Evolutionary conservation across 2,113 vertebrate genomes (phyloP).

Genomic region (Irena cyanogastra): DNA sequence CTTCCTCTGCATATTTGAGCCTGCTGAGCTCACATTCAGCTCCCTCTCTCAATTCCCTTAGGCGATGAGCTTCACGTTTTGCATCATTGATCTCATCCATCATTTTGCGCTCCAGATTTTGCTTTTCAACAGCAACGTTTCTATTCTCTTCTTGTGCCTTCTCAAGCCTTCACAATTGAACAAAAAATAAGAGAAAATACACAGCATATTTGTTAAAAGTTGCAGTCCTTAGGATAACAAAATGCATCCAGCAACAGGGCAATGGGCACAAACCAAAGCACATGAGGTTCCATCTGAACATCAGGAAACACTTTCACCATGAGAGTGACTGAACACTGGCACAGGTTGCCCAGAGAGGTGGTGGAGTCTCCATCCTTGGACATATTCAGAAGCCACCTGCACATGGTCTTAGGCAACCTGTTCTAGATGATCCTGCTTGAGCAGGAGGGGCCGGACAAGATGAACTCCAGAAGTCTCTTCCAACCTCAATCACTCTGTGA

Average conservation of each 20-base stretch:
- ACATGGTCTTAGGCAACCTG: neutral
- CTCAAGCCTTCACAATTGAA: constrained; percentile 81
- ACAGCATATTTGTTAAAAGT: neutral
- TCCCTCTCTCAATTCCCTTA: constrained; percentile 88
- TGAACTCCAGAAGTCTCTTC: constrained; percentile 10
- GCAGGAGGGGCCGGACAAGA: neutral
- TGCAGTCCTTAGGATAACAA: neutral
- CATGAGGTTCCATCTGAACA: neutral
- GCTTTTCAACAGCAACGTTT: constrained; percentile 96
- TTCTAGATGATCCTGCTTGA: neutral
- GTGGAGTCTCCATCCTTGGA: neutral
- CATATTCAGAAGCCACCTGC: neutral
- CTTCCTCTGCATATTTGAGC: constrained; percentile 96
- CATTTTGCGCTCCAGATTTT: constrained; percentile 97
- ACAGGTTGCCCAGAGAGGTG: neutral
- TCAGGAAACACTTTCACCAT: neutral
- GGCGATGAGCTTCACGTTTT: constrained; percentile 89
- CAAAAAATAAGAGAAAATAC: constrained; percentile 23
- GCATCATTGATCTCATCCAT: constrained; percentile 94
- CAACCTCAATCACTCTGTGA: constrained; percentile 27
- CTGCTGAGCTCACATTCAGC: constrained; percentile 94
- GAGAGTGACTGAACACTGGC: neutral
- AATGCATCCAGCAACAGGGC: neutral
- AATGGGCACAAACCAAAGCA: constrained; percentile 9
- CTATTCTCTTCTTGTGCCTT: constrained; percentile 98